Conservation (phyloP, 2,888 invertebrate genomes). For the Acanthosepion pharaonis region DNA sequence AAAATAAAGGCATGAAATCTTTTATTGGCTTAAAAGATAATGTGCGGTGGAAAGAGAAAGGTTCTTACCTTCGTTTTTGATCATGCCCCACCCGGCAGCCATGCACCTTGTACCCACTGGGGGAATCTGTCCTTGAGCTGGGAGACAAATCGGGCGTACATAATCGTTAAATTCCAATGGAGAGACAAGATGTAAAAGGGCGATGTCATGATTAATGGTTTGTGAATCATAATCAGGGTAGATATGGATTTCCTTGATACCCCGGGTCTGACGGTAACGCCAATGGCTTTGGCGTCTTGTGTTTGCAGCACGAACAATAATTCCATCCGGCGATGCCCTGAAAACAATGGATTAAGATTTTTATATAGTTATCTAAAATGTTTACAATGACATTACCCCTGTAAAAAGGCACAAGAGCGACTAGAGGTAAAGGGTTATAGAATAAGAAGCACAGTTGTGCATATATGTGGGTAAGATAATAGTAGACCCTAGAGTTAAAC, state of each 20-base stretch:
- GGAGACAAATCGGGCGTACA: constrained; percentile 66
- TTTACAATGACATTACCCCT: too few relatives aligned
- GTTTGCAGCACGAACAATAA: constrained; percentile 60
- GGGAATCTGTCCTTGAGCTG: constrained; percentile 53
- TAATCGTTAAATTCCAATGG: constrained; percentile 65
- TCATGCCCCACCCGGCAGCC: constrained; percentile 67
- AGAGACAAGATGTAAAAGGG: constrained; percentile 61
- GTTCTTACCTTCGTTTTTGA: constrained; percentile 55
- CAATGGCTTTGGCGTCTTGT: constrained; percentile 64
- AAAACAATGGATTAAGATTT: neutral
- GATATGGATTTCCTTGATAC: constrained; percentile 56
- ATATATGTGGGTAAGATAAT: too few relatives aligned
- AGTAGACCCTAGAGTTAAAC: too few relatives aligned
- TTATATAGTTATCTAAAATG: too few relatives aligned
- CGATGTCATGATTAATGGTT: constrained; percentile 67
- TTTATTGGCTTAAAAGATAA: neutral
- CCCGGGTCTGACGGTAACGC: constrained; percentile 59
- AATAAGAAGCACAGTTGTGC: too few relatives aligned
- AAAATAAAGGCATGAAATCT: neutral
- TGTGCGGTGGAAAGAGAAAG: too few relatives aligned
- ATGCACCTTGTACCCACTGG: constrained; percentile 63
- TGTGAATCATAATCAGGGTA: constrained; percentile 57
- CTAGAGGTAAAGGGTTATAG: too few relatives aligned
- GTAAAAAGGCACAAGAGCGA: too few relatives aligned
- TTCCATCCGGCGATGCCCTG: constrained; percentile 49